Evolutionary conservation across 2,113 vertebrate species (phyloP).

Genomic region (Rutilus rutilus): DNA sequence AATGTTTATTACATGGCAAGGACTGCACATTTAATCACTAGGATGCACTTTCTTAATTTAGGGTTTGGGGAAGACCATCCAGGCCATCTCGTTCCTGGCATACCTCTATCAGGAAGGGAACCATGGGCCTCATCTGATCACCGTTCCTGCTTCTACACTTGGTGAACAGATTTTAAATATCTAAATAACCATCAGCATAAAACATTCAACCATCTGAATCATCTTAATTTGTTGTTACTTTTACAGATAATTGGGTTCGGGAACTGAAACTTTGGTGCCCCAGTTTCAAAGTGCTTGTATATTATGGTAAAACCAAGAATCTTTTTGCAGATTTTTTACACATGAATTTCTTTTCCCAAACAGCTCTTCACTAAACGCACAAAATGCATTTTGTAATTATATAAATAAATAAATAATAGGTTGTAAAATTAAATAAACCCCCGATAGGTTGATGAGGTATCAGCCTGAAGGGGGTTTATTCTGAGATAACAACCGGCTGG

Average conservation of each 20-base stretch:
- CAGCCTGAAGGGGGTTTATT: no score
- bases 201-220: background rate
- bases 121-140: conserved; percentile 83
- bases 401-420: background rate
- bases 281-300: conserved; percentile 81
- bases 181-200: background rate
- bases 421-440: no score
- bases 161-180: conserved; percentile 70
- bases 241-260: conserved; percentile 86
- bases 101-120: conserved; percentile 80
- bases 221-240: background rate
- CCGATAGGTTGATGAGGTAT: no score
- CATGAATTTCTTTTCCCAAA: no score
- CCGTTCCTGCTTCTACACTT: conserved; percentile 86
- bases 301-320: conserved; percentile 78
- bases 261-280: conserved; percentile 87
- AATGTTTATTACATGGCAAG: background rate
- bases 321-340: background rate
- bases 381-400: background rate
- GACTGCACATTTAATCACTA: background rate
- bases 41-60: background rate
- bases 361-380: no score
- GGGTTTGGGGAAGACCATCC: conserved; percentile 90
- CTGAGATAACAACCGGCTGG: no score
- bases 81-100: conserved; percentile 88